Base-by-base conservation (phyloP, 2,797 vertebrate species). In the Passerculus sandwichensis region DNA sequence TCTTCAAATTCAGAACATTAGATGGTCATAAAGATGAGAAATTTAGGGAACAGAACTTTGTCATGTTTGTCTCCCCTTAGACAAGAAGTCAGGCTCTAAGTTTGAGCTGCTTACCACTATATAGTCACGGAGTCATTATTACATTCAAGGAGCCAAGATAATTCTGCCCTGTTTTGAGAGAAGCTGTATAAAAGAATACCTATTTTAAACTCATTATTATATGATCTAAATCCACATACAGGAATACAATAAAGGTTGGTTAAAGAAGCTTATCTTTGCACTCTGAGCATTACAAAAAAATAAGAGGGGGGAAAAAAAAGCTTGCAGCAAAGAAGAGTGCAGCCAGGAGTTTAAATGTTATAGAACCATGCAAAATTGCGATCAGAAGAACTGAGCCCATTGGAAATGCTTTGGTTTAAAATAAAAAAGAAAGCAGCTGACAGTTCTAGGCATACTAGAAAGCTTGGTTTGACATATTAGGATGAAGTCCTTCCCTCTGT, bases 221-320 rank as follows among this genome's bases (percentile, higher is more conserved):
- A 71, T 88, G 12, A 88, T 14, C 9, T 53, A 83, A 65, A n/a
- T 77, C 47, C 26, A 47, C 38, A 74, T 15, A 38, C 0, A 25
- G 25, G 2, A 65, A 14, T 60, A 79, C 12, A 51, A 48, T 38
- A 74, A 71, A 85, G 3, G 9, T 21, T 87, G 26, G 22, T 53
- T 89, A 78, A 57, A 65, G 13, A 57, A 76, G n/a, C 15, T 69
- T 16, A 67, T 47, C 45, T 53, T 64, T 44, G 56, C 25, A 47
- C 26, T 85, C 25, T 1, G 0, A 47, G 10, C 54, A 48, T 44
- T 66, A 56, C 3, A 56, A 38, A 61, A 61, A 60, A 26, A 19
- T 5, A 2, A 3, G 17, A 44, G 6, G 5, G 5, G 1, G 5
- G 0, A 0, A 29, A 29, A 29, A 29, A 12, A 18, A 18, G 16